Evolutionary conservation across 2,888 invertebrate species (phyloP), one percentile per base, ranked within the genome.

Genomic region (Aspidiotus destructor): DNA sequence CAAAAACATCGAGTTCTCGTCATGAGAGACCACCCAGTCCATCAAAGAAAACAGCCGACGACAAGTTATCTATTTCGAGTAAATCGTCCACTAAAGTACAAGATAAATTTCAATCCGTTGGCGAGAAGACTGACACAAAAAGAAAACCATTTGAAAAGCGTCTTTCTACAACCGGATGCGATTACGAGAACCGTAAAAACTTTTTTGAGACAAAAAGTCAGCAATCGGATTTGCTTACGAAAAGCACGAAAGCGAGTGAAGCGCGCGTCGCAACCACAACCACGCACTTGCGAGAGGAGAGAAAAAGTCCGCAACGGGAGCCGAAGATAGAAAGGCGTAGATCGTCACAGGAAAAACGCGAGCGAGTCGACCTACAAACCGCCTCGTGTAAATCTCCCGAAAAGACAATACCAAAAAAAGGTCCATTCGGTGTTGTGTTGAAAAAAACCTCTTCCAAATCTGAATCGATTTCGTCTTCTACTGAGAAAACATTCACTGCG

Each of bases 361-460:
- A n/a, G 28, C n/a, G 15, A 28, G 13, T 8, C 16, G 28, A 58
- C 28, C 10, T 17, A 8, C 28, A 28, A 28, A 28, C 28, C n/a
- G 48, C 10, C 11, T 13, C 16, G 40, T 40, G 58, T 40, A 58
- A 17, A 8, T 61, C 42, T 15, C 61, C 61, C 7, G 61, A 61
- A 17, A 61, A 61, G 15, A 42, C n/a, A 8, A 17, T 15, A 7
- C 28, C 28, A 28, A 61, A 58, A 28, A 58, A 58, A 13, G 40
- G 8, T 13, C 61, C 61, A 44, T 61, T 87, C 74, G 87, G 87
- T 44, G 84, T 87, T 8, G 85, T 85, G 62, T 78, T 86, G 41
- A 81, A 82, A 41, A 80, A 81, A 70, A 83, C 84, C 1, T 82
- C 72, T 79, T 71, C 79, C 78, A 69, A 58, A 62, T 13, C 62